Percentiles rank a stretch among this genome's conserved stretches.
These are phyloP conservation scores for Brachirus orientalis DNA, from an alignment of 2,113 vertebrate species.

Conservation along the genomic window DNA sequence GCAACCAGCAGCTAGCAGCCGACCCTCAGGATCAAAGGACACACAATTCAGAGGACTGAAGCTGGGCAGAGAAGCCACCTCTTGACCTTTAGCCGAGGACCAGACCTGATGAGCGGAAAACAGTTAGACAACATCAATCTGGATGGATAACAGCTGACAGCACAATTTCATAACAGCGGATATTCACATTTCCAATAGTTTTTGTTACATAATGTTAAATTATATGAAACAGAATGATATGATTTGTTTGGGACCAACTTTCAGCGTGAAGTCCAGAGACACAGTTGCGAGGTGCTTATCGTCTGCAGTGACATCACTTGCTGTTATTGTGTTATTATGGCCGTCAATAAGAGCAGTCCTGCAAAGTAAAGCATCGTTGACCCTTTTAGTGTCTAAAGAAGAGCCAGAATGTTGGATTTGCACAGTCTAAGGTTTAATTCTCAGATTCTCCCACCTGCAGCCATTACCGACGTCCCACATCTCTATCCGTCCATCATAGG, in stretches of 20 bases:
- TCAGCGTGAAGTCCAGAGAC: slow-evolving; percentile 85
- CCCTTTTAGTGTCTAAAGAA: no score
- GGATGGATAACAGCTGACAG: no score
- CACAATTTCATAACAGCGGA: no score
- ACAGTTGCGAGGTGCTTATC: slow-evolving; percentile 83
- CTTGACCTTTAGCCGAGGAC: slow-evolving; percentile 75
- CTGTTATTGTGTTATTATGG: slow-evolving; percentile 84
- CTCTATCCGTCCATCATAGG: slow-evolving; percentile 85
- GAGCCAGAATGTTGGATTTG: not conserved
- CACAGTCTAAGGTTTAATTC: not conserved
- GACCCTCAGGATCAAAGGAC: slow-evolving; percentile 84
- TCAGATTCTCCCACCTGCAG: slow-evolving; percentile 77
- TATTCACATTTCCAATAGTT: no score
- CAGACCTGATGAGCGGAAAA: slow-evolving; percentile 80
- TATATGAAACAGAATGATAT: not conserved
- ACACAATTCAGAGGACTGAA: slow-evolving; percentile 84
- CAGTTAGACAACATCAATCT: not conserved
- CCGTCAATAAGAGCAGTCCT: slow-evolving; percentile 82
- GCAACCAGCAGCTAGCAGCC: slow-evolving; percentile 81
- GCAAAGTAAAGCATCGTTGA: not conserved
- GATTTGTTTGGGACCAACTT: slow-evolving; percentile 75
- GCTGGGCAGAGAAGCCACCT: slow-evolving; percentile 65
- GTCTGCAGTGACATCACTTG: slow-evolving; percentile 82
- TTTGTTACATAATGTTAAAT: no score
- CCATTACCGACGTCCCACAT: slow-evolving; percentile 84